Conservation (phyloP, 2,113 vertebrate genomes). For the Trogon surrucura region DNA sequence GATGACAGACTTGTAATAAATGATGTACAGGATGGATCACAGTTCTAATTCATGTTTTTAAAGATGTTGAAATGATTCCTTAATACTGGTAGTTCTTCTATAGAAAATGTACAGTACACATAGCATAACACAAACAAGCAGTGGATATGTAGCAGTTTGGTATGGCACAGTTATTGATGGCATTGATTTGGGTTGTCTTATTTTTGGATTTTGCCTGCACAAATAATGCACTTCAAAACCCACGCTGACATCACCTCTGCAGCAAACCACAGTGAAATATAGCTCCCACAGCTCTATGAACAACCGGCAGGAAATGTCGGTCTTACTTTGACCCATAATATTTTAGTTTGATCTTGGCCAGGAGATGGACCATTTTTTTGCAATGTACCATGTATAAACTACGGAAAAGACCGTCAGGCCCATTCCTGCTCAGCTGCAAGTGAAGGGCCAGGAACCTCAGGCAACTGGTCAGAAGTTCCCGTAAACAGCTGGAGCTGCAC, state of each 20-base stretch:
- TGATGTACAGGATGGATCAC: background rate
- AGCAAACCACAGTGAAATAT: background rate
- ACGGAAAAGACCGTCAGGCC: background rate
- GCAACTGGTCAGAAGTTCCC: background rate
- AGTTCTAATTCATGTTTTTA: background rate
- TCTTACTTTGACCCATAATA: background rate
- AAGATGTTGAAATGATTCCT: background rate
- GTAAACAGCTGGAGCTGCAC: background rate
- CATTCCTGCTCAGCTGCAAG: background rate
- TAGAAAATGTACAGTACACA: background rate
- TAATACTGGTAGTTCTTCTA: background rate
- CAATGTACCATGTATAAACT: background rate
- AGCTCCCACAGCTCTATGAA: background rate
- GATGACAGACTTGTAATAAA: background rate
- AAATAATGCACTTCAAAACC: background rate
- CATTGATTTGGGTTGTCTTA: background rate
- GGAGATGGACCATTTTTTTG: fast-evolving
- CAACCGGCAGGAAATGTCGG: background rate
- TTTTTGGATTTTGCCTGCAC: background rate
- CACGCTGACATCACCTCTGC: background rate
- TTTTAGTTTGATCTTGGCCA: background rate
- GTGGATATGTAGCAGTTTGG: background rate
- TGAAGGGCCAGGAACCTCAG: background rate
- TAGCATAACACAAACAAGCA: background rate
- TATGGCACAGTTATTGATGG: background rate